Conservation (phyloP, 2,797 vertebrate species). For the Peromyscus eremicus region DNA sequence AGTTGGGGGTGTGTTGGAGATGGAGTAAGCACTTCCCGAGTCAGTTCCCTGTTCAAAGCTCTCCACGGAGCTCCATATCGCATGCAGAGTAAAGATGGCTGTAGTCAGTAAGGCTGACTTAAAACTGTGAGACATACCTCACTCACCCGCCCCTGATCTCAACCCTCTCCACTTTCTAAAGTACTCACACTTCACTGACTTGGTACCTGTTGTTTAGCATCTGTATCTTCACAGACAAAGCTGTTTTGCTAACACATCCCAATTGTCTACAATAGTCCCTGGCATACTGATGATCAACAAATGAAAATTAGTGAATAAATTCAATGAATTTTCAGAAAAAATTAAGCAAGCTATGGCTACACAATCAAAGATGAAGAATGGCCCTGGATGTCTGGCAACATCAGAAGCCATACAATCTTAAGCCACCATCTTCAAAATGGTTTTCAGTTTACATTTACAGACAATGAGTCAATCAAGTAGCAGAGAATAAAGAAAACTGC, state of each 20-base stretch:
- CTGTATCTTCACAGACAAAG: not conserved
- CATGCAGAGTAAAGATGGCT: not conserved
- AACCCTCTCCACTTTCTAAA: not conserved
- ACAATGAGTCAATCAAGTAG: not conserved
- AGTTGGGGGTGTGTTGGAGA: not conserved
- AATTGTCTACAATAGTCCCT: not conserved
- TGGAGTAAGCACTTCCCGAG: not conserved
- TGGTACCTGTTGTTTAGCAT: not conserved
- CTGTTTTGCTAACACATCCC: not conserved
- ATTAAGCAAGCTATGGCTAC: not conserved
- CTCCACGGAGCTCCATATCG: not conserved
- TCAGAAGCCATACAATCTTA: not conserved
- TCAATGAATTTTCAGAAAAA: constrained; percentile 11
- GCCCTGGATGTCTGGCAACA: not conserved
- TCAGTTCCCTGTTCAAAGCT: not conserved
- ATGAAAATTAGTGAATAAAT: constrained; percentile 12
- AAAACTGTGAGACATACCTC: not conserved
- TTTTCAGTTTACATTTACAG: constrained; percentile 3
- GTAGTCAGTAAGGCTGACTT: not conserved
- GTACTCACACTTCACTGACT: not conserved
- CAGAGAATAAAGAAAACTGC: constrained; percentile 24
- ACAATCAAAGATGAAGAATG: not conserved
- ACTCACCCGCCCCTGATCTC: not conserved
- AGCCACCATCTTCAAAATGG: not conserved
- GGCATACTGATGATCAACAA: not conserved